Evolutionary conservation across 2,113 vertebrate genomes (phyloP), one percentile per base, ranked within the genome.

Genomic region (Odontesthes bonariensis): DNA sequence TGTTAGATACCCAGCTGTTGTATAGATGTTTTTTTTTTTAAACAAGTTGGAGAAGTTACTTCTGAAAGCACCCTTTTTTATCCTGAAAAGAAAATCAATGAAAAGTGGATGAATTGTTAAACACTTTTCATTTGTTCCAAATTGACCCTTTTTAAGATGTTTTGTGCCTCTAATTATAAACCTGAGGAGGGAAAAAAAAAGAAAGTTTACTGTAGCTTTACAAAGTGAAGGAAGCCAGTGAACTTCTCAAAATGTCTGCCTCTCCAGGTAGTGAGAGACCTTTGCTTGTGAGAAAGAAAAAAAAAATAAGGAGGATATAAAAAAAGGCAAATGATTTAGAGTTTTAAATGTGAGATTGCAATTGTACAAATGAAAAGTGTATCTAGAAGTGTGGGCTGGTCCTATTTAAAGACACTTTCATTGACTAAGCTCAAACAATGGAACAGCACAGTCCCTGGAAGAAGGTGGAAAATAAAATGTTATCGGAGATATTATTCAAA

Each of bases 191-290:
- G 27, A 27, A 27, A 27, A 27, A 27, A 3, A 27, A 27, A 27
- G 3, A 27, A 27, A 27, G 27, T 3, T 27, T 3, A 27, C 27
- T n/a, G n/a, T n/a, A n/a, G n/a, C n/a, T n/a, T 27, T 27, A 27
- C 27, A 27, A 88, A 79, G 75, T 85, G 76, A 85, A 81, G 69
- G 47, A 84, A 86, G 80, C 75, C 89, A 93, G 91, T 93, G 94
- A 93, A 86, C 86, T n/a, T n/a, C 69, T 81, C 75, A 88, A 87
- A 88, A 89, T 85, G 88, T 75, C 70, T 75, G 63, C 79, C 67
- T 52, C 72, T 76, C 81, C 57, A 40, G 57, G 33, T 52, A 66
- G 86, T 83, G 85, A 76, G 76, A 89, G 80, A 78, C 77, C 74
- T 74, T 51, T 38, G 1, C 46, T 44, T 71, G 79, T 63, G 53